Conservation (phyloP, 1,140 invertebrate species). For the Radopholus similis region DNA sequence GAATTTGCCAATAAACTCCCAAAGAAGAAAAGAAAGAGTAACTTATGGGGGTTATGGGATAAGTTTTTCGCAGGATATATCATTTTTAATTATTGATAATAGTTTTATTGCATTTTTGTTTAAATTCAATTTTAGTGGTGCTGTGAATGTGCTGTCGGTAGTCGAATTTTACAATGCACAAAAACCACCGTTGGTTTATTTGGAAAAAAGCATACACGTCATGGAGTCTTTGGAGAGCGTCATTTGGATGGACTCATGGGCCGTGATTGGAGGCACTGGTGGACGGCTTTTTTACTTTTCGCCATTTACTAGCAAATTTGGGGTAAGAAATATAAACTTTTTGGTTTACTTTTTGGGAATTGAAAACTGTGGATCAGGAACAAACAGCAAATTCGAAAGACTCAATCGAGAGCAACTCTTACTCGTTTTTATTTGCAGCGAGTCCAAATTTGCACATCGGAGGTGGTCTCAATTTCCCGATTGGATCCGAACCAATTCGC, state of each 20-base stretch:
- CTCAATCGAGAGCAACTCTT: no score
- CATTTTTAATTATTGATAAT: no score
- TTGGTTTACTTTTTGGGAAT: background rate
- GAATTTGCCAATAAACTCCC: no score
- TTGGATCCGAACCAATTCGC: conserved; percentile 13
- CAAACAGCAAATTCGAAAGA: no score
- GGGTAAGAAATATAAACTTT: background rate
- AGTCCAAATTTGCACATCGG: conserved; percentile 22
- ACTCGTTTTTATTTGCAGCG: conserved; percentile 18
- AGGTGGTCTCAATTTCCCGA: conserved; percentile 16
- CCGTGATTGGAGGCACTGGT: conserved; percentile 23
- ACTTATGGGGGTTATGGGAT: no score
- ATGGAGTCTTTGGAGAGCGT: conserved; percentile 24
- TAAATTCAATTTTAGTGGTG: background rate
- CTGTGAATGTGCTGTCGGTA: background rate
- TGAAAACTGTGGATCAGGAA: conserved; percentile 11
- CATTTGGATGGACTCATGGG: conserved; percentile 32
- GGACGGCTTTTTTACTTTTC: conserved; percentile 10
- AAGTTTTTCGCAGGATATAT: no score
- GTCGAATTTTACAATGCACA: conserved; percentile 45
- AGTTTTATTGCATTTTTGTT: no score
- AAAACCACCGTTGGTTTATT: conserved; percentile 29
- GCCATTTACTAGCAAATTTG: conserved; percentile 17
- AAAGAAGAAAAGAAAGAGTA: no score
- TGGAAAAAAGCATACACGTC: conserved; percentile 39